Percentiles rank a stretch among this genome's conserved stretches.
Evolutionary conservation across 2,888 invertebrate species (phyloP).

Genomic region (Cephus rjabovi): DNA sequence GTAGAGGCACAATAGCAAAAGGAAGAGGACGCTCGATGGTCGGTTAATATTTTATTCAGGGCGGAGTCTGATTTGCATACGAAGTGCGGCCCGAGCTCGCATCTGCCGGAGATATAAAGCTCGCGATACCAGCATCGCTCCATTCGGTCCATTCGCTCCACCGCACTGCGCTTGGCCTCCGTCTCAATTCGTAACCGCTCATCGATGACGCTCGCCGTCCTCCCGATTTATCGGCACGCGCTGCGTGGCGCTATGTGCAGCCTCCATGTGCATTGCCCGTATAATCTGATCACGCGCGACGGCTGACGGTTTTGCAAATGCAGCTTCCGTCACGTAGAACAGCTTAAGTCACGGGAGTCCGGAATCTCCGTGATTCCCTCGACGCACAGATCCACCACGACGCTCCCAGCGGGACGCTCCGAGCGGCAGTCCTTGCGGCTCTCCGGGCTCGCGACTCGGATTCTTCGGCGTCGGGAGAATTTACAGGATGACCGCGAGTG

Average conservation of each 20-base stretch:
- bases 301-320: constrained; percentile 57
- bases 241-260: too few species aligned
- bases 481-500: too few species aligned
- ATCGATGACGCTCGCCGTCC: too few species aligned
- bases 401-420: constrained; percentile 13
- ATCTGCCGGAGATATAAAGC: constrained; percentile 47
- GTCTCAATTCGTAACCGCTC: too few species aligned
- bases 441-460: too few species aligned
- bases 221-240: too few species aligned
- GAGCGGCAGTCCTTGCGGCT: constrained; percentile 2
- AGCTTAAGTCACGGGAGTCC: constrained; percentile 45
- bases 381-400: constrained; percentile 22
- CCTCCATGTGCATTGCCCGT: too few species aligned
- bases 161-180: too few species aligned
- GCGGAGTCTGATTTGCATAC: constrained; percentile 57
- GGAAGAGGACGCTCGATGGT: constrained; percentile 6
- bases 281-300: constrained; percentile 58
- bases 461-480: too few species aligned
- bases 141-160: too few species aligned
- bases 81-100: constrained; percentile 47
- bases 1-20: background rate
- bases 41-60: constrained; percentile 60
- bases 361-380: too few species aligned
- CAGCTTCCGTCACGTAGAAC: constrained; percentile 53
- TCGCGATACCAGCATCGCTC: constrained; percentile 33